These are phyloP conservation scores for Leptinotarsa haldemani DNA, from an alignment of 2,888 invertebrate genomes.

Conservation along the genomic window DNA sequence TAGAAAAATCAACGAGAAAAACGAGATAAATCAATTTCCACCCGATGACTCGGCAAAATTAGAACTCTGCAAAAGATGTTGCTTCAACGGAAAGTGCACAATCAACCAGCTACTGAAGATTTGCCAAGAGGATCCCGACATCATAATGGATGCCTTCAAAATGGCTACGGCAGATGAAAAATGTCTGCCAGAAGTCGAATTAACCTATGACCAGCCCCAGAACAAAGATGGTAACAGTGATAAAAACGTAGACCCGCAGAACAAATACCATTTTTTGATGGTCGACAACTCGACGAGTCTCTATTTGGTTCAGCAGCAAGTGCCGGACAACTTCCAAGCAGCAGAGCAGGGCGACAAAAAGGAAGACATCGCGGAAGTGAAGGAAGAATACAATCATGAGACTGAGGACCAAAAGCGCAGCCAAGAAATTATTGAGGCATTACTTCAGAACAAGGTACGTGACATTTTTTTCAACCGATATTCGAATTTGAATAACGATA, in stretches of 20 bases:
- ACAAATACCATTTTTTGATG: slow-evolving; percentile 31
- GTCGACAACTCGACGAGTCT: slow-evolving; percentile 22
- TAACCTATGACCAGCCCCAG: not conserved
- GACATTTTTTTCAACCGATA: too few relatives aligned
- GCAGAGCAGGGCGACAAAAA: not conserved
- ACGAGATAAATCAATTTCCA: not conserved
- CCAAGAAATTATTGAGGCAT: too few relatives aligned
- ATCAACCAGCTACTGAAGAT: slow-evolving; percentile 14
- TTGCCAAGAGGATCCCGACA: slow-evolving; percentile 33
- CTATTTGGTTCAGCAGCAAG: not conserved
- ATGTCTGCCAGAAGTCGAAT: slow-evolving; percentile 25
- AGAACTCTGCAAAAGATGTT: slow-evolving; percentile 2
- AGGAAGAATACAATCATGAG: not conserved
- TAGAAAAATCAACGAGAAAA: not conserved
- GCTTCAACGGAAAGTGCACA: slow-evolving; percentile 23
- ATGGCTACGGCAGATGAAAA: slow-evolving; percentile 15
- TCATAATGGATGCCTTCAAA: slow-evolving; percentile 28
- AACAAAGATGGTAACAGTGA: not conserved
- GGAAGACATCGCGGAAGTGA: not conserved
- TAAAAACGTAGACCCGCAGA: not conserved
- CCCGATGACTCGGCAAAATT: slow-evolving; percentile 2
- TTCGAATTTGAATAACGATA: too few relatives aligned
- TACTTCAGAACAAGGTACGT: too few relatives aligned
- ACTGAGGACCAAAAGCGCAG: not conserved
- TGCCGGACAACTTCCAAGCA: not conserved